Evolutionary conservation across 2,888 invertebrate species (phyloP).

Genomic region (Meta bourneti): DNA sequence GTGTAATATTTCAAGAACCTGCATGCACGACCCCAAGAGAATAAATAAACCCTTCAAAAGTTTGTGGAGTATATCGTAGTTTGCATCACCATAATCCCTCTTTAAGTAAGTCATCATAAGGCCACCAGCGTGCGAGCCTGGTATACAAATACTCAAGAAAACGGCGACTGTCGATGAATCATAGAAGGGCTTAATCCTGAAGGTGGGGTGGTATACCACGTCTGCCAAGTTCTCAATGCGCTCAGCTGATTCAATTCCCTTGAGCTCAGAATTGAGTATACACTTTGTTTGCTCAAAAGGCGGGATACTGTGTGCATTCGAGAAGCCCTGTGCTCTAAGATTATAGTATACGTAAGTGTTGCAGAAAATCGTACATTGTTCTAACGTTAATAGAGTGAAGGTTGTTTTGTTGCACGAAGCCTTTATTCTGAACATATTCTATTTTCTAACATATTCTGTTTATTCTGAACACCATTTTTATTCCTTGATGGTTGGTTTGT

Average conservation of each 20-base stretch:
- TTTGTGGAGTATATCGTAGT: background rate
- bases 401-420: background rate
- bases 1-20: no score
- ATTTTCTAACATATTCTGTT: no score
- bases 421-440: no score
- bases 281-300: slow-evolving; percentile 24
- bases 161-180: slow-evolving; percentile 10
- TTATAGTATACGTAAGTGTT: background rate
- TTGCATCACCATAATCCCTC: slow-evolving; percentile 1
- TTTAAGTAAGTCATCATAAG: slow-evolving; percentile 6
- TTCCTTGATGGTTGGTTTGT: no score
- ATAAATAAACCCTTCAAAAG: background rate
- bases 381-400: background rate
- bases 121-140: background rate
- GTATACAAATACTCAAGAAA: slow-evolving; percentile 48
- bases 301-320: slow-evolving; percentile 26
- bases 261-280: slow-evolving; percentile 16
- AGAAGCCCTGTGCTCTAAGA: slow-evolving; percentile 15
- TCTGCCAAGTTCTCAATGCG: slow-evolving; percentile 25
- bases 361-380: background rate
- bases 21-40: background rate
- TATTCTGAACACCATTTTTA: no score
- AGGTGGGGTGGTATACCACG: slow-evolving; percentile 3
- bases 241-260: slow-evolving; percentile 24
- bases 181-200: slow-evolving; percentile 30